These are phyloP conservation scores for Ricordea florida DNA, from an alignment of 92 coral and sea anemone genomes.

Conservation along the genomic window DNA sequence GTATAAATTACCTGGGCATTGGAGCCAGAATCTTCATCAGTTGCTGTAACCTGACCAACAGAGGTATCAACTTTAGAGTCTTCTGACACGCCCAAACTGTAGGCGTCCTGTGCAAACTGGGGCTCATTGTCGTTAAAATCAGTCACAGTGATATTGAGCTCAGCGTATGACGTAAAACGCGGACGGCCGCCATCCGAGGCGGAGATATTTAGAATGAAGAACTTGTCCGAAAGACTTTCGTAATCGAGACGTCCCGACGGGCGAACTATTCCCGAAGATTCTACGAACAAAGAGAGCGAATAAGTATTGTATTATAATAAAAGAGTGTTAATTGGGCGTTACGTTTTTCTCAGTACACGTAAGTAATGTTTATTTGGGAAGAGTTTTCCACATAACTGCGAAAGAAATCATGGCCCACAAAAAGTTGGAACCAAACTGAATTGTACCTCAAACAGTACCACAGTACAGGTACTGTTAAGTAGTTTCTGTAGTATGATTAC, in stretches of 20 bases:
- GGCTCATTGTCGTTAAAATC: conserved; percentile 95
- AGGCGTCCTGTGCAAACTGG: conserved; percentile 57
- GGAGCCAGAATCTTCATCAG: conserved; percentile 72
- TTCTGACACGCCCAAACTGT: conserved; percentile 67
- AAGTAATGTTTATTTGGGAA: no score
- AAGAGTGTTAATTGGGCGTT: no score
- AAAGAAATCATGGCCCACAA: no score
- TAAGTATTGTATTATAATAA: background rate
- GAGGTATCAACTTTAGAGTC: conserved; percentile 51
- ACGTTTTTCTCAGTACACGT: no score
- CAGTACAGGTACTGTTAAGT: no score
- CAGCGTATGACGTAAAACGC: conserved; percentile 50
- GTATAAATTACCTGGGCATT: conserved; percentile 78
- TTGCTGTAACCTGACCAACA: conserved; percentile 58
- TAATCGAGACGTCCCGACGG: conserved; percentile 91
- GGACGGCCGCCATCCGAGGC: conserved; percentile 85
- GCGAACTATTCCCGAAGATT: conserved; percentile 88
- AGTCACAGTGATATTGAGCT: conserved; percentile 74
- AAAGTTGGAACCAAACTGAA: no score
- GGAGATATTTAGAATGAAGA: conserved; percentile 81
- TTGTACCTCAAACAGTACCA: no score
- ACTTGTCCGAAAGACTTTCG: conserved; percentile 73
- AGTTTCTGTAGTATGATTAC: no score
- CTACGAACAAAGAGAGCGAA: conserved; percentile 32
- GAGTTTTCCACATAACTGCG: no score